These are phyloP conservation scores for Opisthograptis luteolata DNA, from an alignment of 2,888 invertebrate genomes.

Conservation along the genomic window DNA sequence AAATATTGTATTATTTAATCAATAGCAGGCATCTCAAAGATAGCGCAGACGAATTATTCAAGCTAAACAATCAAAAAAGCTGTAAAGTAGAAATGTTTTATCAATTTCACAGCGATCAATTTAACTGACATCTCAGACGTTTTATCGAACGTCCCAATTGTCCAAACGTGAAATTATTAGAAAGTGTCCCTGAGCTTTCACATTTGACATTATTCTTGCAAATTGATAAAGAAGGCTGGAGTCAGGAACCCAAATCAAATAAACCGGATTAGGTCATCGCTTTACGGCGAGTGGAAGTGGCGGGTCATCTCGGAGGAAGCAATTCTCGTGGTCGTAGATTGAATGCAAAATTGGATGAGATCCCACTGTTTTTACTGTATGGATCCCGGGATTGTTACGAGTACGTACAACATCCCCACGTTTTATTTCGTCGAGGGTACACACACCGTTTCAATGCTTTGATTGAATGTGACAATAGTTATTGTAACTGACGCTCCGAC, in stretches of 20 bases:
- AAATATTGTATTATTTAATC: conserved; percentile 38
- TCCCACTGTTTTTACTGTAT: conserved; percentile 79
- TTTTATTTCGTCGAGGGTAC: conserved; percentile 74
- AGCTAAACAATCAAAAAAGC: conserved; percentile 27
- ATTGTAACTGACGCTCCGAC: conserved; percentile 68
- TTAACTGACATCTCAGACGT: conserved; percentile 28
- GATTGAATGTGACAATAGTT: conserved; percentile 82
- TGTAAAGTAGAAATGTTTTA: conserved; percentile 35
- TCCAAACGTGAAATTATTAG: conserved; percentile 38
- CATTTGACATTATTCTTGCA: conserved; percentile 61
- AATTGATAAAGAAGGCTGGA: conserved; percentile 73
- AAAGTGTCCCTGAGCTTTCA: conserved; percentile 42
- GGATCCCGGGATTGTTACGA: conserved; percentile 66
- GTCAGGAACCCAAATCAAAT: conserved; percentile 79
- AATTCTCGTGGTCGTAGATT: conserved; percentile 82
- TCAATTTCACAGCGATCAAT: conserved; percentile 33
- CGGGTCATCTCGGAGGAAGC: conserved; percentile 82
- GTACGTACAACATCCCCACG: conserved; percentile 56
- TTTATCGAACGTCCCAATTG: conserved; percentile 36
- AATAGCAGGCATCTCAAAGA: conserved; percentile 13
- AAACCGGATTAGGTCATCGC: conserved; percentile 82
- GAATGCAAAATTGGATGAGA: conserved; percentile 84
- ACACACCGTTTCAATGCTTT: conserved; percentile 71
- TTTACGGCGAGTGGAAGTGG: conserved; percentile 79
- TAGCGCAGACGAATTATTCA: conserved; percentile 22